Percentiles rank a stretch among this genome's conserved stretches.
These are phyloP conservation scores for Trachelus troglodyta DNA, from an alignment of 2,888 invertebrate species.

Conservation along the genomic window DNA sequence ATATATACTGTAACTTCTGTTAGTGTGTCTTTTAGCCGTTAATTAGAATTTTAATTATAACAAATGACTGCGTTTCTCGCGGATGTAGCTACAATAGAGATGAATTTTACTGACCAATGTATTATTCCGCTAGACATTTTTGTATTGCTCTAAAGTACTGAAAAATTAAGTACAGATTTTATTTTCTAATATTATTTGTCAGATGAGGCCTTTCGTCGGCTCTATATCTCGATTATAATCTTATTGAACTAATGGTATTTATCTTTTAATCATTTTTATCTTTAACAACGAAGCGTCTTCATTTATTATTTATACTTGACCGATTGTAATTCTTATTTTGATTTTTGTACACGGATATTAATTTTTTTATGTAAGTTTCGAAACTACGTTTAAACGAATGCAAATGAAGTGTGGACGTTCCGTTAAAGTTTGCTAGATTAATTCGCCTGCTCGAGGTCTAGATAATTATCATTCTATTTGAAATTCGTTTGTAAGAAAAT, in stretches of 20 bases:
- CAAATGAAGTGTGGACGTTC: not conserved
- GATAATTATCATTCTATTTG: not conserved
- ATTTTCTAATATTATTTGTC: not conserved
- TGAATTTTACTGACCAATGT: not conserved
- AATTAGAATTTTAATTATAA: not conserved
- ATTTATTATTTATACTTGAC: not conserved
- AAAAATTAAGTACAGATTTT: not conserved
- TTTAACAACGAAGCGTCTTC: not conserved
- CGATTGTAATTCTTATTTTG: not conserved
- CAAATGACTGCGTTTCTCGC: not conserved
- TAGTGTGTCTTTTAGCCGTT: not conserved
- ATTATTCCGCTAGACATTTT: not conserved
- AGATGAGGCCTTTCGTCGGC: not conserved
- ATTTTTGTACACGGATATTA: not conserved
- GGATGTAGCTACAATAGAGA: not conserved
- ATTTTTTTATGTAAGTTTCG: not conserved
- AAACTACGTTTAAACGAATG: not conserved
- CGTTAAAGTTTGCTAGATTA: not conserved
- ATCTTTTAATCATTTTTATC: not conserved
- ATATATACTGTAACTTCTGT: not conserved
- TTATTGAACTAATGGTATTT: not conserved
- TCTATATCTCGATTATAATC: not conserved
- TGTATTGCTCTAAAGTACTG: not conserved
- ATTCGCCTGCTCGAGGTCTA: not conserved
- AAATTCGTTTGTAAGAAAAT: constrained; percentile 20